phyloP scores from a whole-genome alignment of 2,113 vertebrate species.

The Holacanthus passer region DNA sequence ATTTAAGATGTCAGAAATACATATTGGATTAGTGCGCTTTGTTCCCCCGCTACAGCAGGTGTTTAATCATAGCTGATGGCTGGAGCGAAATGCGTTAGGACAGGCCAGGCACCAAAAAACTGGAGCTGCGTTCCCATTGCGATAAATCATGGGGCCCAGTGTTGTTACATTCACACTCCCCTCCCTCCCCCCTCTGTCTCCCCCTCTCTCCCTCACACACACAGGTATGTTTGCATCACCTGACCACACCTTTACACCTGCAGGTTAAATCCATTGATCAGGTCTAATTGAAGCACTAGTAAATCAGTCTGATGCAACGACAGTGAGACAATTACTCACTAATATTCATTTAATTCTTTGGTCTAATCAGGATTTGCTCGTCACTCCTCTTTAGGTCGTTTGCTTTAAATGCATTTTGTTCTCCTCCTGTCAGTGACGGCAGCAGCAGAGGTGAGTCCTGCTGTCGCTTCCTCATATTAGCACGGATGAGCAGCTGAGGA shows the following conservation, averaged over 20 bases:
- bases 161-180: conserved; percentile 54
- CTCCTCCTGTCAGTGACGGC: background rate
- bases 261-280: conserved; percentile 67
- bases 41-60: conserved; percentile 99
- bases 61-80: conserved; percentile 99
- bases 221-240: conserved; percentile 22
- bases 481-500: conserved; percentile 41
- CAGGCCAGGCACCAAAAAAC: conserved; percentile 92
- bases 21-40: conserved; percentile 99
- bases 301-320: conserved; percentile 44
- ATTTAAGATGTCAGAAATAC: conserved; percentile 99
- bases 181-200: background rate
- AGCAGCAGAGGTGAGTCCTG: conserved; percentile 1
- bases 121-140: conserved; percentile 75
- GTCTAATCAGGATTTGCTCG: conserved; percentile 34
- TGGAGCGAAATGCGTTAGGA: conserved; percentile 99
- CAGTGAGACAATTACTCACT: conserved; percentile 50
- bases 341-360: conserved; percentile 48
- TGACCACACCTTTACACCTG: conserved; percentile 40
- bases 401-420: background rate
- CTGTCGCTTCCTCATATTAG: conserved; percentile 30
- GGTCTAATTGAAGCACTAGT: conserved; percentile 56
- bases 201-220: background rate
- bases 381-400: conserved; percentile 5
- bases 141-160: conserved; percentile 82